A percentile compares a stretch with the other conserved stretches of the same genome.
phyloP scores from a whole-genome alignment of 2,113 vertebrate species.

The Lampris megalopsis region DNA sequence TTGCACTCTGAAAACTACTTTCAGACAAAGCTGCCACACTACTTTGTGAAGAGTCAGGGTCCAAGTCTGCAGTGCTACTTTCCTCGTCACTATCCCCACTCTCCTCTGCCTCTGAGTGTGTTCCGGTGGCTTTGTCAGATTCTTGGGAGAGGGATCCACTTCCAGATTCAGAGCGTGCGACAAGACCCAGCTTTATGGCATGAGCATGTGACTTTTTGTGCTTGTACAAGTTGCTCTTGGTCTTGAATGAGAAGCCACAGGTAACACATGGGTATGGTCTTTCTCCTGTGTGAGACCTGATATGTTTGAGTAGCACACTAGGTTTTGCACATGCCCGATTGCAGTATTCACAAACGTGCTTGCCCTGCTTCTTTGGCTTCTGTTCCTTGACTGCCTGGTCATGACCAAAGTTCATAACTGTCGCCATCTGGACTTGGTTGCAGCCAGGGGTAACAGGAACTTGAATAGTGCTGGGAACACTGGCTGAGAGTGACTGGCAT shows the following conservation, averaged over 20 bases:
- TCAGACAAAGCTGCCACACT: constrained; percentile 83
- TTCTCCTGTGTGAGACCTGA: constrained; percentile 97
- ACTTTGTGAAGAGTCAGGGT: constrained; percentile 84
- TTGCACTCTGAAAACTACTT: constrained; percentile 75
- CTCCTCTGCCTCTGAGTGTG: constrained; percentile 93
- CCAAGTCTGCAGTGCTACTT: constrained; percentile 86
- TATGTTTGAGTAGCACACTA: constrained; percentile 97
- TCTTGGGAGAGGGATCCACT: constrained; percentile 89
- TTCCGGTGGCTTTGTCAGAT: constrained; percentile 90
- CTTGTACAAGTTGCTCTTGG: constrained; percentile 99
- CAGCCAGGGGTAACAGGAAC: constrained; percentile 87
- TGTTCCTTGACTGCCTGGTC: constrained; percentile 95
- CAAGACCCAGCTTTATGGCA: constrained; percentile 94
- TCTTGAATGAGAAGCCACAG: constrained; percentile 99
- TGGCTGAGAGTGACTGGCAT: constrained; percentile 86
- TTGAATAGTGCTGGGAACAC: constrained; percentile 86
- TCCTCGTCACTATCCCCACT: constrained; percentile 96
- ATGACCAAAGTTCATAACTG: constrained; percentile 86
- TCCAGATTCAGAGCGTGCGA: constrained; percentile 88
- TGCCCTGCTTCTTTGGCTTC: constrained; percentile 97
- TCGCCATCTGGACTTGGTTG: constrained; percentile 88
- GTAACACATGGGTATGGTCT: constrained; percentile 97
- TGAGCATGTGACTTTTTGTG: constrained; percentile 99
- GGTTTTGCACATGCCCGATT: constrained; percentile 96
- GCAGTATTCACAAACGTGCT: constrained; percentile 97